Evolutionary conservation across 2,888 invertebrate genomes (phyloP), one percentile per base, ranked within the genome.

Genomic region (Drosophila lutescens): DNA sequence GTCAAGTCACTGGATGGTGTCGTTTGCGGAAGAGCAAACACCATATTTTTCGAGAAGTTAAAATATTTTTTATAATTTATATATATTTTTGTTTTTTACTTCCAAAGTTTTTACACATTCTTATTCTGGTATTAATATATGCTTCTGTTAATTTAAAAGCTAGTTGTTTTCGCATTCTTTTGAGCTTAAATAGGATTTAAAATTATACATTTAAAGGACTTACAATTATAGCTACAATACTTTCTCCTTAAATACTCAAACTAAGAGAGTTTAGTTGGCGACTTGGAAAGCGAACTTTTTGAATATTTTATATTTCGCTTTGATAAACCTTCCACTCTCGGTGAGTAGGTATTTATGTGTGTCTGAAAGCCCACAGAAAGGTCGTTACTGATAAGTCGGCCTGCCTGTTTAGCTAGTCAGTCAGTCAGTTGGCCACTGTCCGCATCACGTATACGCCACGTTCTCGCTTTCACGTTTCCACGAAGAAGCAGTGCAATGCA

Each of bases 351-450:
- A 51, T 60, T 53, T 50, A 61, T 46, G 69, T 40, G 69, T 34
- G 68, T 38, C 10, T 36, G 41, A 55, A 49, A 53, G 56, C 9
- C 23, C 68, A 47, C 58, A 59, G 79, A 79, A 88, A 85, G 84
- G 84, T 88, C 88, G 80, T 80, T 88, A 74, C 85, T 79, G 84
- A 85, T 85, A 85, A 86, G 78, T 77, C 61, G 76, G 63, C 56
- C 61, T 50, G 74, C 53, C 30, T 47, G 34, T 47, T 54, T 15
- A 34, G 20, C 61, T 43, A 55, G 40, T 41, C 34, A 59, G 62
- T 34, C 47, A 30, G 34, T 34, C 43, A 34, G 32, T 75, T 57
- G 49, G 62, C 17, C 68, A 36, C 20, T 15, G 69, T 38, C 46
- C 53, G 36, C 55, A 56, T 62, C 66, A 56, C 54, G 58, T 63